Percentiles rank a stretch among this genome's conserved stretches.
Evolutionary conservation across 2,888 invertebrate genomes (phyloP).

Genomic region (Strigamia transsilvanica): DNA sequence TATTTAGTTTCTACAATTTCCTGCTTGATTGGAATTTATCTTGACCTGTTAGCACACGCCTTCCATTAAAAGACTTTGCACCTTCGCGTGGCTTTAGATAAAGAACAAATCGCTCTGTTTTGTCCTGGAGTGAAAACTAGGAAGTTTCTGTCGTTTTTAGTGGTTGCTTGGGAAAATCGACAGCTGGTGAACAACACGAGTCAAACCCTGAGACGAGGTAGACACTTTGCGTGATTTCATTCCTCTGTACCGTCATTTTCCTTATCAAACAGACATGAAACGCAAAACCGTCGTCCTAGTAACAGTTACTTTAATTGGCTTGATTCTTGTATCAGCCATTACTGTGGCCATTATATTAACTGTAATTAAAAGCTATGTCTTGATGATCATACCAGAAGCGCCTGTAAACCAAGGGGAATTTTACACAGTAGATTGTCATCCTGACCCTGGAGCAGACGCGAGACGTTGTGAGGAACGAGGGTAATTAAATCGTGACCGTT

Average conservation of each 20-base stretch:
- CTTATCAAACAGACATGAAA: slow-evolving; percentile 14
- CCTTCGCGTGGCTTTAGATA: slow-evolving; percentile 12
- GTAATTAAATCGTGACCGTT: background rate
- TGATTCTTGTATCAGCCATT: background rate
- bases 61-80: slow-evolving; percentile 14
- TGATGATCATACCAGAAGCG: background rate
- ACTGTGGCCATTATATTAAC: background rate
- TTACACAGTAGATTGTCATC: slow-evolving; percentile 41
- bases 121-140: background rate
- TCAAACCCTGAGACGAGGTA: background rate
- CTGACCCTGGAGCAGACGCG: background rate
- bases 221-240: background rate
- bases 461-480: background rate
- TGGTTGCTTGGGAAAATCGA: slow-evolving; percentile 13
- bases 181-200: slow-evolving; percentile 14
- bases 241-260: background rate
- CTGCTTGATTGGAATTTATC: slow-evolving; percentile 23
- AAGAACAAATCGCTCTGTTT: background rate
- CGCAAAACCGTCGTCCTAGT: background rate
- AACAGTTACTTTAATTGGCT: background rate
- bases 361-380: background rate
- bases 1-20: background rate
- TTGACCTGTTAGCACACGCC: background rate
- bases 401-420: background rate
- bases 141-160: background rate